Evolutionary conservation across 2,888 invertebrate species (phyloP).

Genomic region (Cephus spinipes): DNA sequence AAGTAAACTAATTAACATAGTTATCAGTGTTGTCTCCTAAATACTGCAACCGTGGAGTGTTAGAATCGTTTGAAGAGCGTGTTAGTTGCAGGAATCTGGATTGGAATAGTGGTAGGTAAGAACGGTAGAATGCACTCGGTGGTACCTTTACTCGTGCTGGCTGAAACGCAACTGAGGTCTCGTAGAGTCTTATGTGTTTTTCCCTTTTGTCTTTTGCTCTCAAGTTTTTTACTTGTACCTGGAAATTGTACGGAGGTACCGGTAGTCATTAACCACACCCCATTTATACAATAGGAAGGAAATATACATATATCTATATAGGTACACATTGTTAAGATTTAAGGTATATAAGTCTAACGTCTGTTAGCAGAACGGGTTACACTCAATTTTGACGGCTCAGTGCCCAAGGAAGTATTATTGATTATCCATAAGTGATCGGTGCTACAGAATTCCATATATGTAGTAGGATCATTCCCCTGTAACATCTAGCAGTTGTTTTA

Average conservation of each 20-base stretch:
- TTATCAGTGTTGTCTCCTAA: conserved; percentile 33
- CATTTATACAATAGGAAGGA: conserved; percentile 31
- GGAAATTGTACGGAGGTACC: conserved; percentile 60
- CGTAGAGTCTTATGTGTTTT: conserved; percentile 72
- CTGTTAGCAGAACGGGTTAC: conserved; percentile 1
- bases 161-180: conserved; percentile 73
- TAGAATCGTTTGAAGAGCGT: conserved; percentile 33
- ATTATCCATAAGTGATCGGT: background rate
- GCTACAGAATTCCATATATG: background rate
- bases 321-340: background rate
- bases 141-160: conserved; percentile 70
- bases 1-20: conserved; percentile 5
- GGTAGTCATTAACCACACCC: conserved; percentile 49
- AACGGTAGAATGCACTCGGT: conserved; percentile 54
- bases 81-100: conserved; percentile 39
- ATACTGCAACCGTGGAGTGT: conserved; percentile 46
- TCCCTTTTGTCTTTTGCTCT: conserved; percentile 69
- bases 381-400: background rate
- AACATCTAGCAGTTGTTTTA: background rate
- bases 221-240: conserved; percentile 67
- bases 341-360: conserved; percentile 1
- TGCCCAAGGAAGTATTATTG: background rate
- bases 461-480: background rate
- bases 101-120: conserved; percentile 24
- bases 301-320: conserved; percentile 13